Conservation (phyloP, 92 coral and sea anemone species). For the Galaxea fascicularis region DNA sequence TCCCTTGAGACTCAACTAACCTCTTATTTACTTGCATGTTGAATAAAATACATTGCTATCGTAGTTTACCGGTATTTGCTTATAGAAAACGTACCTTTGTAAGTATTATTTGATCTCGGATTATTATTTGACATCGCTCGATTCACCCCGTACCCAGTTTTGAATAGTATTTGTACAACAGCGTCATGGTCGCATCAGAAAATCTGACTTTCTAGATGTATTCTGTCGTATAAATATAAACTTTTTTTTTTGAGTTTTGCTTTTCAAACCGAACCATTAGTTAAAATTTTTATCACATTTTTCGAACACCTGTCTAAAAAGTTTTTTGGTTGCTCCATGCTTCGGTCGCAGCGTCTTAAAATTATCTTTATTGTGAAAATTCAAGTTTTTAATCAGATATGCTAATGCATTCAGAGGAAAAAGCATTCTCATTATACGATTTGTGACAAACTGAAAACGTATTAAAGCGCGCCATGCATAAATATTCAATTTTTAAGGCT, state of each 20-base stretch:
- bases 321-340: neutral
- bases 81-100: no score
- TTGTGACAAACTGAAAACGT: neutral
- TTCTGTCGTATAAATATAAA: no score
- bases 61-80: no score
- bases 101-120: no score
- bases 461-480: neutral
- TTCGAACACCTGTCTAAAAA: neutral
- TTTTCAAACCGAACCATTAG: neutral
- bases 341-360: neutral
- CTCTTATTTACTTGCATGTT: no score
- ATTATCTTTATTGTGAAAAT: neutral
- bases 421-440: neutral
- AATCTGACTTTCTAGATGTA: no score
- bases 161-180: no score
- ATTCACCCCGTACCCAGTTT: no score
- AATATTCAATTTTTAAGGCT: neutral
- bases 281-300: neutral
- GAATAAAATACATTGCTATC: no score
- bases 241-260: neutral
- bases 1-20: no score
- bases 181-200: no score
- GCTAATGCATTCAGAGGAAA: conserved; percentile 18
- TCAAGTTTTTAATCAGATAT: conserved; percentile 11
- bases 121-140: no score